Base-by-base conservation (phyloP, 2,797 vertebrate genomes). In the Spheniscus humboldti region DNA sequence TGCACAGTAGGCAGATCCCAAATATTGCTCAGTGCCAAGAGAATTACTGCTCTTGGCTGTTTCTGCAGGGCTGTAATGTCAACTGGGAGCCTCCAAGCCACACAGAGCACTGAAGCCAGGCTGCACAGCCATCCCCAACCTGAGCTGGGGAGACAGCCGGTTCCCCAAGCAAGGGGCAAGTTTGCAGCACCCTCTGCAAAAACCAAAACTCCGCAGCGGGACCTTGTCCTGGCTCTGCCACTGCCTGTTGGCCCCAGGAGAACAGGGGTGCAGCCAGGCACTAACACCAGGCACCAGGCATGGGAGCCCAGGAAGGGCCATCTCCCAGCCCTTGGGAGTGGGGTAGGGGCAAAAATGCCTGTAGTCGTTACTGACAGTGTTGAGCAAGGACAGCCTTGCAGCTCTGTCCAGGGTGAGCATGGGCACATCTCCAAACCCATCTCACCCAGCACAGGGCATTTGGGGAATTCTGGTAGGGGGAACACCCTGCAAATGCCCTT, bases 311-410 rank as follows among this genome's bases (percentile, higher is more conserved):
- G 31, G 18, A 71, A 11, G 31, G 28, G 30, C 19, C 0, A 0
- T 30, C 55, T 39, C 27, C 25, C 28, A 16, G 13, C 8, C 25
- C 24, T 33, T 5, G 11, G 27, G 24, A 52, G 6, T 7, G 14
- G 15, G n/a, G 37, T 31, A 28, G 8, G 28, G 30, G 7, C 17
- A 87, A 72, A 80, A 78, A 18, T 37, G 9, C 19, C 52, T 31
- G 10, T 10, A 39, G 33, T 18, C 1, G 0, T 35, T 66, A 33
- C 9, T 41, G 27, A 31, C 11, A 1, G 9, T n/a, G 15, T 59
- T 14, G 1, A 74, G 22, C 31, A 66, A 25, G 10, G 31, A 16
- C 10, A 10, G 1, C n/a, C 37, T 22, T 33, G 33, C 31, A 76
- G 30, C 35, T 79, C 25, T 57, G 18, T 10, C 28, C 1, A 1